Conservation (phyloP, 2,888 invertebrate genomes). For the Pteria penguin region DNA sequence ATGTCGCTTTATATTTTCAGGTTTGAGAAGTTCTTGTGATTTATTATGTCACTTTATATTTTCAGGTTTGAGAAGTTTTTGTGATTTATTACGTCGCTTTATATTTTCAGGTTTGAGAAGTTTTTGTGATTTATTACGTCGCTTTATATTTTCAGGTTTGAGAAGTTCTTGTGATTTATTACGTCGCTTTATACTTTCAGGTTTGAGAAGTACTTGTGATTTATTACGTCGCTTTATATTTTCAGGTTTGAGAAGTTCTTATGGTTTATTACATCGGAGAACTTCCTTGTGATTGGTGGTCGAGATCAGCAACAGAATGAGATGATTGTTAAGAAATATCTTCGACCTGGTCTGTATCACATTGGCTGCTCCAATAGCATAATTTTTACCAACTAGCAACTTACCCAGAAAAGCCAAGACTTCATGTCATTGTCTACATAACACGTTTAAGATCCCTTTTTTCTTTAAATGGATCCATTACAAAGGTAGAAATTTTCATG, state of each 20-base stretch:
- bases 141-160: background rate
- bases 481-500: no score
- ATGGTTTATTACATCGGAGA: slow-evolving; percentile 99
- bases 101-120: background rate
- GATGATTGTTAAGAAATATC: slow-evolving; percentile 95
- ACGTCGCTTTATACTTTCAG: slow-evolving; percentile 85
- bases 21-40: no score
- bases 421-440: no score
- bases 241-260: slow-evolving; percentile 95
- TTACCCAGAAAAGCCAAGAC: no score
- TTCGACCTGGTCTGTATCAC: slow-evolving; percentile 81
- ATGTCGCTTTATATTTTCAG: background rate
- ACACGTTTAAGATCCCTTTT: no score
- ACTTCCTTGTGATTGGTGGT: slow-evolving; percentile 92
- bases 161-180: slow-evolving; percentile 99
- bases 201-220: slow-evolving; percentile 98
- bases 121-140: no score
- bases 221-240: slow-evolving; percentile 90
- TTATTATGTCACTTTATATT: no score
- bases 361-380: no score
- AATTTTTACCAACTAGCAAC: no score
- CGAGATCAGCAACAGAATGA: slow-evolving; percentile 99
- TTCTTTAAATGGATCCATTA: no score
- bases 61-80: no score
- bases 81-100: no score